phyloP scores from a whole-genome alignment of 2,888 invertebrate genomes.

The Buathra laborator region DNA sequence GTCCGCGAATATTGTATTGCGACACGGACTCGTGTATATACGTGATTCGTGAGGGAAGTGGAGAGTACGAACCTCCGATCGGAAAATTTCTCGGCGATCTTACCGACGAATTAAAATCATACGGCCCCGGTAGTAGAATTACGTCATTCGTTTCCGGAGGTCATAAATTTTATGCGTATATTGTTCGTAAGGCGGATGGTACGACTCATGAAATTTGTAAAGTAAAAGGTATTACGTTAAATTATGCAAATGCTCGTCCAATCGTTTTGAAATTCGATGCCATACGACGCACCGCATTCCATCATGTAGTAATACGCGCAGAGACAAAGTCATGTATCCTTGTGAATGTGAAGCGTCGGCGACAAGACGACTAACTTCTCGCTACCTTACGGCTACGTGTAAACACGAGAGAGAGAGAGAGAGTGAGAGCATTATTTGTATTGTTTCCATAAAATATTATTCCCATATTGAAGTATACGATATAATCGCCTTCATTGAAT shows the following conservation, averaged over 20 bases:
- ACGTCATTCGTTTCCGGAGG: conserved; percentile 78
- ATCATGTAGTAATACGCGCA: too few species aligned
- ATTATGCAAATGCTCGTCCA: background rate
- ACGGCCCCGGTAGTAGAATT: conserved; percentile 74
- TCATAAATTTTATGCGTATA: conserved; percentile 78
- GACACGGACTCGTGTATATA: conserved; percentile 82
- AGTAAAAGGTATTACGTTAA: background rate
- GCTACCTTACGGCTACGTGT: too few species aligned
- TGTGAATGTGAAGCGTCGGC: too few species aligned
- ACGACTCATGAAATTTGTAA: background rate
- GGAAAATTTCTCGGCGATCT: conserved; percentile 79
- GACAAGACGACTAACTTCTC: too few species aligned
- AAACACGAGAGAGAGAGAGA: too few species aligned
- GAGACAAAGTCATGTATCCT: too few species aligned
- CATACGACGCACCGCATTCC: too few species aligned
- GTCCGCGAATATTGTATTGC: conserved; percentile 77
- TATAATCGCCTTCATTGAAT: too few species aligned
- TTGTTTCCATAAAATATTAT: too few species aligned
- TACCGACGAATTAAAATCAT: conserved; percentile 78
- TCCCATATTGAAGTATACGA: too few species aligned
- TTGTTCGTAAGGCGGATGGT: background rate
- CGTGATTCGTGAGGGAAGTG: conserved; percentile 62
- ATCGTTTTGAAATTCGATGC: background rate
- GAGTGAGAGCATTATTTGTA: too few species aligned
- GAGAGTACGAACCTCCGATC: conserved; percentile 38